Conservation (phyloP, 2,888 invertebrate species). For the Lithophane semibrunnea region DNA sequence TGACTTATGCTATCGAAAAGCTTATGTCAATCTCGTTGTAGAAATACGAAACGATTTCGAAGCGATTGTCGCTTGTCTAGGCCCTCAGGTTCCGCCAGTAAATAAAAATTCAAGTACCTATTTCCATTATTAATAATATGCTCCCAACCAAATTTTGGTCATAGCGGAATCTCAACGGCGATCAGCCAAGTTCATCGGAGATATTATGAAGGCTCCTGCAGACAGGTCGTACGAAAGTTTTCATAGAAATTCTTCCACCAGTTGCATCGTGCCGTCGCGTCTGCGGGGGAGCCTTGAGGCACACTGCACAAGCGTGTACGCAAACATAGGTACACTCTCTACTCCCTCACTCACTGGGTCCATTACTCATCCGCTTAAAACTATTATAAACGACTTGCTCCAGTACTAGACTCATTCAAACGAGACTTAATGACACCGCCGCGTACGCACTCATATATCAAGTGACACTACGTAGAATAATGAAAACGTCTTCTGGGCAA, state of each 20-base stretch:
- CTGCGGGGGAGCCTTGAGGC: background rate
- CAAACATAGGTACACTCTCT: background rate
- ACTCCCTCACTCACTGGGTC: background rate
- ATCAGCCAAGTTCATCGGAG: background rate
- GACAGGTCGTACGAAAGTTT: no score
- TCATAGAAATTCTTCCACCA: no score
- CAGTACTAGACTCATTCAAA: slow-evolving; percentile 63
- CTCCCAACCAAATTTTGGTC: background rate
- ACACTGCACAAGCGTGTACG: background rate
- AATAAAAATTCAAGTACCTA: background rate
- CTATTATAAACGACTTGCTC: slow-evolving; percentile 24
- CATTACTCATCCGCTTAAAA: background rate
- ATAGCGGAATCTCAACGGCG: no score
- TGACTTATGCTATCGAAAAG: no score
- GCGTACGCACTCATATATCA: slow-evolving; percentile 74
- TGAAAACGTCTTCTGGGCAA: slow-evolving; percentile 76
- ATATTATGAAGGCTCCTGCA: background rate
- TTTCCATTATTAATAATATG: background rate
- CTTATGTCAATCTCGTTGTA: no score
- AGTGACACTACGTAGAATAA: slow-evolving; percentile 74
- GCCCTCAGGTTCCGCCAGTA: background rate
- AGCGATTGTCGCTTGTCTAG: no score
- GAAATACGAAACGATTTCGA: no score
- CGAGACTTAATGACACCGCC: slow-evolving; percentile 65
- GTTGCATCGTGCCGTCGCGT: no score